A percentile compares a stretch with the other conserved stretches of the same genome.
Conservation (phyloP, 2,888 invertebrate species). For the Neoaliturus tenellus region DNA sequence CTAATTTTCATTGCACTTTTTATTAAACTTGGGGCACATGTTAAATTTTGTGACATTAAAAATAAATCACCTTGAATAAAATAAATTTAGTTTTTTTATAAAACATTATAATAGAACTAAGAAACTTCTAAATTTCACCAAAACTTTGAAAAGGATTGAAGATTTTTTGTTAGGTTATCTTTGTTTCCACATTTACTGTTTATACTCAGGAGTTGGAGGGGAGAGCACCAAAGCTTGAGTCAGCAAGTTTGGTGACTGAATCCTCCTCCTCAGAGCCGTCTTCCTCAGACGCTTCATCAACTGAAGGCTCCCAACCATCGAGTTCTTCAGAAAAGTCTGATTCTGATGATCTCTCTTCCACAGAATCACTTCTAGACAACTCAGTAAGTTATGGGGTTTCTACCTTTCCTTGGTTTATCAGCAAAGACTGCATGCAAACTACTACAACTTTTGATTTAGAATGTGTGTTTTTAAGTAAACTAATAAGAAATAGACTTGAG, state of each 20-base stretch:
- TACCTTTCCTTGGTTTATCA: background rate
- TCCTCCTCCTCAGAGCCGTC: background rate
- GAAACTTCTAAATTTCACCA: background rate
- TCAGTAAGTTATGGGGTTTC: background rate
- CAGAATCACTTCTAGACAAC: slow-evolving; percentile 47
- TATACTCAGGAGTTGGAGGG: slow-evolving; percentile 5
- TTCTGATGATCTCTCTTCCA: background rate
- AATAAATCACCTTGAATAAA: too few relatives aligned
- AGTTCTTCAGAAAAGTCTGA: background rate
- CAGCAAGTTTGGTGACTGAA: slow-evolving; percentile 45
- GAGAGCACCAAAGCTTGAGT: slow-evolving; percentile 48
- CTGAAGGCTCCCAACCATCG: background rate
- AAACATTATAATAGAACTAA: too few relatives aligned
- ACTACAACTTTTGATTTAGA: background rate
- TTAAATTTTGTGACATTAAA: too few relatives aligned
- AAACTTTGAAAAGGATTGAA: too few relatives aligned
- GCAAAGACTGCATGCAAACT: background rate
- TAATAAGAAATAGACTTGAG: too few relatives aligned
- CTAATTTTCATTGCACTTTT: too few relatives aligned
- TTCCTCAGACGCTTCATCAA: background rate
- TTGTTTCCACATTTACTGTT: background rate
- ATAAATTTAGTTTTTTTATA: too few relatives aligned
- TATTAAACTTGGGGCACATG: too few relatives aligned
- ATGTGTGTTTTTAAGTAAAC: too few relatives aligned
- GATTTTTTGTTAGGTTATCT: too few relatives aligned